Conservation (phyloP, 2,113 vertebrate species). For the Bucco capensis region DNA sequence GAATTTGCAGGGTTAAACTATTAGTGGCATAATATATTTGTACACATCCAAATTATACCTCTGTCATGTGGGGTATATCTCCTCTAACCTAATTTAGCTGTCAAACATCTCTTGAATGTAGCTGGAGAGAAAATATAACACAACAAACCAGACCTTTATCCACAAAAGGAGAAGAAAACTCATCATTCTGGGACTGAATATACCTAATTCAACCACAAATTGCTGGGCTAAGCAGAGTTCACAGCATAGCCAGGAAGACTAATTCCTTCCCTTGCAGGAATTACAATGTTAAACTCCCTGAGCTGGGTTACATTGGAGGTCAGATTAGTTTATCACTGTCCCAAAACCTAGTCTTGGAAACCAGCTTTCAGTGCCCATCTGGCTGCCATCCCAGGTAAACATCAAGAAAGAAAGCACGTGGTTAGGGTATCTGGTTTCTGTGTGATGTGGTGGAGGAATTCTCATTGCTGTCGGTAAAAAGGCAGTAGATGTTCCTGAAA, state of each 20-base stretch:
- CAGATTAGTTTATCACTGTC: constrained; percentile 24
- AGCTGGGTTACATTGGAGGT: constrained; percentile 19
- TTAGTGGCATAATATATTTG: neutral
- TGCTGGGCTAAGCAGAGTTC: neutral
- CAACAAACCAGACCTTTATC: neutral
- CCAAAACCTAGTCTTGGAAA: constrained; percentile 13
- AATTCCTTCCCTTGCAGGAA: constrained; percentile 17
- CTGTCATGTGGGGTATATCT: neutral
- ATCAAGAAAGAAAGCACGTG: accelerated
- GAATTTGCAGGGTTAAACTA: neutral
- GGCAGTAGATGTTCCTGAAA: constrained; percentile 20
- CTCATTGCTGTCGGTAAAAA: neutral
- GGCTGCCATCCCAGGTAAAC: constrained; percentile 37
- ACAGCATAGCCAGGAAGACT: neutral
- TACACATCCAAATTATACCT: neutral
- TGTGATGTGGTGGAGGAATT: neutral
- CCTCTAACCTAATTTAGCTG: neutral
- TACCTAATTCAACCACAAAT: constrained; percentile 37
- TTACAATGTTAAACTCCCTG: constrained; percentile 27
- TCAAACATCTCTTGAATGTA: neutral
- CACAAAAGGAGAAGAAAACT: neutral
- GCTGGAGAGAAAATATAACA: neutral
- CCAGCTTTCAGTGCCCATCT: constrained; percentile 2
- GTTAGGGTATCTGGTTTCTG: neutral
- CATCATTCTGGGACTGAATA: neutral